Evolutionary conservation across 2,888 invertebrate species (phyloP).

Genomic region (Drosophila flavopinicola): DNA sequence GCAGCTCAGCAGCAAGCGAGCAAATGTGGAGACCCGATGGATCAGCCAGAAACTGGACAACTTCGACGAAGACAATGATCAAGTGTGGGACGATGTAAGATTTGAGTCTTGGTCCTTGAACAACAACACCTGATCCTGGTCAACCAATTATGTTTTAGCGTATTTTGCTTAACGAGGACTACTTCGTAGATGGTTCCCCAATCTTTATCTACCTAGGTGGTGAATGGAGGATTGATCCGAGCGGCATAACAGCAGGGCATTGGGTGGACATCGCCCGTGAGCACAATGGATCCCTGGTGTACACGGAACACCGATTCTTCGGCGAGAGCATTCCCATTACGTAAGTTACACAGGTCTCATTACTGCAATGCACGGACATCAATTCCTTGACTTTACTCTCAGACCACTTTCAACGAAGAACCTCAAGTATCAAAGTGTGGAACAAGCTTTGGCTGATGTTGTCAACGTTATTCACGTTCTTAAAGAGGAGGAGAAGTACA

Average conservation of each 20-base stretch:
- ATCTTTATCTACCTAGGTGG: conserved; percentile 88
- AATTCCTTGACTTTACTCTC: not conserved
- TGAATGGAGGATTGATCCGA: conserved; percentile 88
- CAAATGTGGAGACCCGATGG: conserved; percentile 80
- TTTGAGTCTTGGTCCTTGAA: not conserved
- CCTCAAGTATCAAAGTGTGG: conserved; percentile 86
- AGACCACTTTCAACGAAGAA: conserved; percentile 82
- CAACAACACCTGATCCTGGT: too few relatives aligned
- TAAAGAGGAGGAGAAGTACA: conserved; percentile 60
- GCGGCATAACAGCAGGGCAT: conserved; percentile 86
- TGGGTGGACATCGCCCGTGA: conserved; percentile 86
- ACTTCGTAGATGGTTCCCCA: conserved; percentile 85
- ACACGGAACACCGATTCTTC: conserved; percentile 92
- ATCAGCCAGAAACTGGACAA: conserved; percentile 86
- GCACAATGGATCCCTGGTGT: conserved; percentile 87
- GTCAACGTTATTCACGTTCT: conserved; percentile 86
- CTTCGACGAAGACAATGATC: conserved; percentile 85
- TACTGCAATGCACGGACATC: not conserved
- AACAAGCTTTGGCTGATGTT: conserved; percentile 88
- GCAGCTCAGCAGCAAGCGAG: conserved; percentile 5
- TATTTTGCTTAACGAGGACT: conserved; percentile 84
- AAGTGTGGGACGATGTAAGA: conserved; percentile 85
- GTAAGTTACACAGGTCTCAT: conserved; percentile 84
- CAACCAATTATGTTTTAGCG: too few relatives aligned
- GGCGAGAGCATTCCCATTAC: conserved; percentile 88